Evolutionary conservation across 1,140 invertebrate species (phyloP).

Genomic region (Cecropterus lyciades): DNA sequence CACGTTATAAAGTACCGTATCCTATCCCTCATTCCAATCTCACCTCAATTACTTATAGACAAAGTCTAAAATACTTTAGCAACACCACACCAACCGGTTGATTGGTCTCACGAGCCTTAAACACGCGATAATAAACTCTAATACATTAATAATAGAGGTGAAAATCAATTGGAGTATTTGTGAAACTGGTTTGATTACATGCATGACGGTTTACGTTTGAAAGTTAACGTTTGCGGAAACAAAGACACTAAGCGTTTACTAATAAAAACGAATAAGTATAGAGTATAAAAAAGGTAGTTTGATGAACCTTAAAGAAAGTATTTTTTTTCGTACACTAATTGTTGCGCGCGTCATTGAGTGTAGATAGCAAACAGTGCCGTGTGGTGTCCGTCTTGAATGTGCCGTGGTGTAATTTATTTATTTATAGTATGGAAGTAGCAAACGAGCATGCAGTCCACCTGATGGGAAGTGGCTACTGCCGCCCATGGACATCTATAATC

Average conservation of each 20-base stretch:
- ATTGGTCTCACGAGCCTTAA: not conserved
- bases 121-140: not conserved
- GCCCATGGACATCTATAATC: too few relatives aligned
- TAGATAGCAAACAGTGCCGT: too few relatives aligned
- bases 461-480: too few relatives aligned
- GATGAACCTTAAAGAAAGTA: not conserved
- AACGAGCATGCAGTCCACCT: too few relatives aligned
- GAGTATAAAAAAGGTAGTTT: not conserved
- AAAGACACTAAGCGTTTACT: not conserved
- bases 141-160: not conserved
- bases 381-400: too few relatives aligned
- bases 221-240: not conserved
- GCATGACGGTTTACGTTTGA: constrained; percentile 2
- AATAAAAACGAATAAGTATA: not conserved
- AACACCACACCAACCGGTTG: not conserved
- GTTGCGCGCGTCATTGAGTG: too few relatives aligned
- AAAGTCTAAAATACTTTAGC: constrained; percentile 23
- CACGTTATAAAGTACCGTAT: constrained; percentile 47
- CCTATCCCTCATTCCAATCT: constrained; percentile 19
- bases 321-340: not conserved
- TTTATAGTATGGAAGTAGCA: too few relatives aligned
- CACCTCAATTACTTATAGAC: constrained; percentile 24
- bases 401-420: too few relatives aligned
- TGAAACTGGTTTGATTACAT: constrained; percentile 1
- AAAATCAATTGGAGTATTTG: not conserved